Conservation (phyloP, 2,797 vertebrate genomes). For the Melanotaenia nigrans region DNA sequence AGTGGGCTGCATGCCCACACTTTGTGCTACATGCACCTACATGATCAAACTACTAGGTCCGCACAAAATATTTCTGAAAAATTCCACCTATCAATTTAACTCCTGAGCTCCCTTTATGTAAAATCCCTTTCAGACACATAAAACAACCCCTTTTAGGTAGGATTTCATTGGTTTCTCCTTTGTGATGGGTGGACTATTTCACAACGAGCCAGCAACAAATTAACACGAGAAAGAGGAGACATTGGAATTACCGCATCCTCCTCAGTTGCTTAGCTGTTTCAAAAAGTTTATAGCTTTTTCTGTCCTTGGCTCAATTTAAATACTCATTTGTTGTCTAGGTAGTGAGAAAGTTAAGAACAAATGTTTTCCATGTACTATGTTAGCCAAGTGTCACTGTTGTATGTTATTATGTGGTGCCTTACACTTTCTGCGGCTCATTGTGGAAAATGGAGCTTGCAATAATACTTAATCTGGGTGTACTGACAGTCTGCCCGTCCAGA, state of each 20-base stretch:
- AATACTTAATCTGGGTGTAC: slow-evolving; percentile 53
- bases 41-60: not conserved
- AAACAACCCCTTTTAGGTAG: not conserved
- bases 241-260: not conserved
- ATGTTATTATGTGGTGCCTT: not conserved
- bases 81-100: not conserved
- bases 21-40: slow-evolving; percentile 30
- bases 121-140: not conserved
- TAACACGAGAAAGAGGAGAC: not conserved
- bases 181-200: not conserved
- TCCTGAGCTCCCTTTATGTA: not conserved
- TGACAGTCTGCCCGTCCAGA: slow-evolving; percentile 63
- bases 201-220: not conserved
- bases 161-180: not conserved
- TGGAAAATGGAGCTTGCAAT: slow-evolving; percentile 38
- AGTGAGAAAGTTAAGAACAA: slow-evolving; percentile 3
- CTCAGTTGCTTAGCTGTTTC: not conserved
- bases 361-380: not conserved
- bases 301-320: not conserved
- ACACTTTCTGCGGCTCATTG: slow-evolving; percentile 17
- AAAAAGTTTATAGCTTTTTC: not conserved
- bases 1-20: slow-evolving; percentile 30
- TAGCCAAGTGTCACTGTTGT: slow-evolving; percentile 1
- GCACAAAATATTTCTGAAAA: not conserved
- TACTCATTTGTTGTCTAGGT: slow-evolving; percentile 4